Conservation (phyloP, 2,113 vertebrate genomes). For the Motacilla tschutschensis region DNA sequence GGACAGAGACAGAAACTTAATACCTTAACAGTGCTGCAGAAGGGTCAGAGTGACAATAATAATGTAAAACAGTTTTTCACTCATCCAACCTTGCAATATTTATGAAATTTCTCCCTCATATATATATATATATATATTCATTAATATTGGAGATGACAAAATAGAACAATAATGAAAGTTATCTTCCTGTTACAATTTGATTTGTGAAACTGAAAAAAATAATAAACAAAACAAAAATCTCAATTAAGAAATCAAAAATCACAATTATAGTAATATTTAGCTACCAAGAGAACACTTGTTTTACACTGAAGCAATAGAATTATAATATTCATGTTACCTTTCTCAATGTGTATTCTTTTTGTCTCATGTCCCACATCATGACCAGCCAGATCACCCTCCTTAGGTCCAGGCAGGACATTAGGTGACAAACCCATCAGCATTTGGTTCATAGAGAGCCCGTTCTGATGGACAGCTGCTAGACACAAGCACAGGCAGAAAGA, state of each 20-base stretch:
- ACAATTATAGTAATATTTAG: neutral
- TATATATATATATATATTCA: neutral
- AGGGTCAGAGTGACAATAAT: neutral
- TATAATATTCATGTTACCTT: conserved; percentile 79
- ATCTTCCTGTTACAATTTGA: neutral
- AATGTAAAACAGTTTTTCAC: conserved; percentile 14
- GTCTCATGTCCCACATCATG: conserved; percentile 92
- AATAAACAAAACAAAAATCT: neutral
- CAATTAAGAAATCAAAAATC: neutral
- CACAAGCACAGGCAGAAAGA: conserved; percentile 11
- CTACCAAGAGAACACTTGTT: neutral
- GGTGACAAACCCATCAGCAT: conserved; percentile 94
- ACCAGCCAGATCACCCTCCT: conserved; percentile 94
- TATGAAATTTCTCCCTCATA: neutral
- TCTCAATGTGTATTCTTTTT: conserved; percentile 94
- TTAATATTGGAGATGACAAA: neutral
- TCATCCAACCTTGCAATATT: neutral
- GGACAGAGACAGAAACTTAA: conserved; percentile 44
- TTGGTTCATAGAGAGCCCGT: conserved; percentile 96
- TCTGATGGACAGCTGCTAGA: conserved; percentile 89
- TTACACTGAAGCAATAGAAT: neutral
- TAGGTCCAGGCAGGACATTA: conserved; percentile 91
- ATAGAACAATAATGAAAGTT: neutral
- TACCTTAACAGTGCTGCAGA: conserved; percentile 2
- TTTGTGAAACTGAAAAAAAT: neutral